Base-by-base conservation (phyloP, 1,140 invertebrate species). In the Solen grandis region DNA sequence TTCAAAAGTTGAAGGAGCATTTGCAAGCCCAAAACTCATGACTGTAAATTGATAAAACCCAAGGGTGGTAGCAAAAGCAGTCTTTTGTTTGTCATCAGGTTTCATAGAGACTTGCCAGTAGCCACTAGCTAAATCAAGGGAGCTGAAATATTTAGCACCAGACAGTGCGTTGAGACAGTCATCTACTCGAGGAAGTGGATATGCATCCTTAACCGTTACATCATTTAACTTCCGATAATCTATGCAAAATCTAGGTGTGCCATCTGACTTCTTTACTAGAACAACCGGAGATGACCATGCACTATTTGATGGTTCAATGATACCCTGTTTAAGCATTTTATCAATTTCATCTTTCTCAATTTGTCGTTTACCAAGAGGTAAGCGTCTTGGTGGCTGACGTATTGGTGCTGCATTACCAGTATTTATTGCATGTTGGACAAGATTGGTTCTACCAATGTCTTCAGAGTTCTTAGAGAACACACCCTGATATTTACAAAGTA, bases 61-160 rank as follows among this genome's bases (percentile, higher is more conserved):
- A 14, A 62, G 16, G 19, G 41, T 75, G 27, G 82, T 83, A 19
- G 46, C 5, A 59, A 86, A 82, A 16, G 82, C 74, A 0, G 93
- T 93, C 62, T 92, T 90, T 35, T 90, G 70, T 27, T 78, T 87
- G 62, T 90, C 88, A 8, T 85, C 72, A 22, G 70, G 22, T 5
- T 88, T 54, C 14, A 94, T 70, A 38, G 60, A 66, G 3, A 93
- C 81, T 70, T 93, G 93, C 90, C 89, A 90, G 69, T 83, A 91
- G 14, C 89, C 89, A 46, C 16, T 69, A 46, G 13, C 35, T 22
- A 86, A 50, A 59, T 86, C 84, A 1, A 87, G 31, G 8, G 76
- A 72, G 50, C 59, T 75, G 74, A 85, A 86, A 33, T 41, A 86
- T 35, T 81, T 65, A 0, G 72, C 41, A 5, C 77, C 82, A 33